Percentiles rank a stretch among this genome's conserved stretches.
phyloP scores from a whole-genome alignment of 2,797 vertebrate genomes.

The Oryzias sinensis region DNA sequence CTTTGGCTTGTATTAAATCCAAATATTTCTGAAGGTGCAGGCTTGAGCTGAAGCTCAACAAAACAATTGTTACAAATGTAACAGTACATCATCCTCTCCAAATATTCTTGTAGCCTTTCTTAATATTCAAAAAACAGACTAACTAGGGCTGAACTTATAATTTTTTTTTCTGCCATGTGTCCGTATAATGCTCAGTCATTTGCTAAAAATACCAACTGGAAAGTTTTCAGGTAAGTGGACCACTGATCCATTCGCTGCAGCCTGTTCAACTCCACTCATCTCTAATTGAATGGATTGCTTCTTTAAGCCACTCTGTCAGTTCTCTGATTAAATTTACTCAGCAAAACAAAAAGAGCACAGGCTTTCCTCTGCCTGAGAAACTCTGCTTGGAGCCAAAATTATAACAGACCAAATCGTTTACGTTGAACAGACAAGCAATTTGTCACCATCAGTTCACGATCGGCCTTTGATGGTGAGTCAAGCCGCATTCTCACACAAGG shows the following conservation, averaged over 20 bases:
- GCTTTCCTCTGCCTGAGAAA: neutral
- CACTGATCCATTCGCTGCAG: constrained; percentile 9
- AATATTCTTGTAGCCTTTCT: too few relatives aligned
- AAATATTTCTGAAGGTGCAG: too few relatives aligned
- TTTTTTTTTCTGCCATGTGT: constrained; percentile 1
- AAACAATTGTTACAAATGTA: too few relatives aligned
- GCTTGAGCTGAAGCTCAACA: too few relatives aligned
- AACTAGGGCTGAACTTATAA: neutral
- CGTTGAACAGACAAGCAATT: neutral
- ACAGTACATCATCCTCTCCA: too few relatives aligned
- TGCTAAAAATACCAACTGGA: neutral
- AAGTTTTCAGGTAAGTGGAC: constrained; percentile 15
- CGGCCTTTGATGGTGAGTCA: constrained; percentile 19
- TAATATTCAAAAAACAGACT: too few relatives aligned
- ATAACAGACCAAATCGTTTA: constrained; percentile 2
- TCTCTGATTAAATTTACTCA: neutral
- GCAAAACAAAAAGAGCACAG: constrained; percentile 7
- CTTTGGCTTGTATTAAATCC: too few relatives aligned
- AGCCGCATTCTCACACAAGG: neutral
- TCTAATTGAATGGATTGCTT: constrained; percentile 11
- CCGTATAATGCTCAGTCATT: constrained; percentile 4
- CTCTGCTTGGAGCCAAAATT: constrained; percentile 1
- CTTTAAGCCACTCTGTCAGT: constrained; percentile 4
- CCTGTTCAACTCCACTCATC: constrained; percentile 3
- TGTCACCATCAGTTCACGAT: constrained; percentile 8